Percentiles rank a stretch among this genome's conserved stretches.
These are phyloP conservation scores for Erpobdella octoculata DNA, from an alignment of 2,888 invertebrate species.

Conservation along the genomic window DNA sequence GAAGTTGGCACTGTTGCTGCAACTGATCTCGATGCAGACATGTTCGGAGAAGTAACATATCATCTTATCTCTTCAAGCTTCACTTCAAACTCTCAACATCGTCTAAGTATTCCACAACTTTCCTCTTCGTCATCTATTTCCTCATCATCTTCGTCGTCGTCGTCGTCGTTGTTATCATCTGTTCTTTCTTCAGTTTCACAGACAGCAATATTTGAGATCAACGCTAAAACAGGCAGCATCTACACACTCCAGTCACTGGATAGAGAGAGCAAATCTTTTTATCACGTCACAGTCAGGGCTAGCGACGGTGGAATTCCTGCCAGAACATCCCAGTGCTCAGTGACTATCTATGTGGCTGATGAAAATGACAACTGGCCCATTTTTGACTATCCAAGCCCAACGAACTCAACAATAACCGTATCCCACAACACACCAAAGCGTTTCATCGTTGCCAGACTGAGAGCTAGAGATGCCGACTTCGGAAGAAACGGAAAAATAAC, in stretches of 20 bases:
- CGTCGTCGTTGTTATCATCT: no score
- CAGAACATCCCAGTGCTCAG: neutral
- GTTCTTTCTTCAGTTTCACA: neutral
- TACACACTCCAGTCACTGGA: neutral
- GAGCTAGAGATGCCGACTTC: slow-evolving; percentile 31
- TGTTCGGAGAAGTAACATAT: slow-evolving; percentile 3
- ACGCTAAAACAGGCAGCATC: neutral
- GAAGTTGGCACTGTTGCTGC: slow-evolving; percentile 12
- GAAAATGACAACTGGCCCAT: slow-evolving; percentile 34
- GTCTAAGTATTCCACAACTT: neutral
- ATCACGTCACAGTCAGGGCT: slow-evolving; percentile 10
- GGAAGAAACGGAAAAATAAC: slow-evolving; percentile 24
- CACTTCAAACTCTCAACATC: neutral
- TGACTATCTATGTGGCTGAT: slow-evolving; percentile 32
- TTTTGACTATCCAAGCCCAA: slow-evolving; percentile 29
- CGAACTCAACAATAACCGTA: slow-evolving; percentile 31
- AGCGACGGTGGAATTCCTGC: slow-evolving; percentile 10
- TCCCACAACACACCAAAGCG: slow-evolving; percentile 25
- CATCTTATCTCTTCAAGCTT: neutral
- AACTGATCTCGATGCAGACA: neutral
- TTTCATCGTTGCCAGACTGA: slow-evolving; percentile 21
- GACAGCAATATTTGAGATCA: neutral
- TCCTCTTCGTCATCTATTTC: neutral
- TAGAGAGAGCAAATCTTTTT: neutral
- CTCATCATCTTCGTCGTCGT: neutral